Base-by-base conservation (phyloP, 2,888 invertebrate genomes). In the Thyatira batis region DNA sequence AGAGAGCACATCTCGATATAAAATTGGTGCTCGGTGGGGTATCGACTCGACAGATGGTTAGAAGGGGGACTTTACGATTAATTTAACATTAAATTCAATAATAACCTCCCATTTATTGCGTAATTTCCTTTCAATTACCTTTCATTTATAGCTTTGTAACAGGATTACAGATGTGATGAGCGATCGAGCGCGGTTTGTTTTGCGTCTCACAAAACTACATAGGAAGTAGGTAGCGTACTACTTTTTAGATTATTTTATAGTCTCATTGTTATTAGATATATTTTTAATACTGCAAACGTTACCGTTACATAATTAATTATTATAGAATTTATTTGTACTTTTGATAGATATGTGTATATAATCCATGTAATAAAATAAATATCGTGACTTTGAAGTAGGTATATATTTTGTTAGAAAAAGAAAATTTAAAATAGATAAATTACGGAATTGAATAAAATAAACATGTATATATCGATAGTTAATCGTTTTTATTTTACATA, bases 21-120 rank as follows among this genome's bases (percentile, higher is more conserved):
- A 50, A 46, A 45, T 52, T 63, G 50, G 58, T 67, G 58, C 65
- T 45, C 54, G 68, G 69, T 67, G 76, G 75, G 77, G 70, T 73
- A 68, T 57, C 63, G 65, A 73, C 68, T 76, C 89, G 89, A 82
- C 92, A 91, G 90, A 90, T 92, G 91, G 77, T 75, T 76, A 75
- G 73, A 76, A 39, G 8, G 80, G 83, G 85, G 84, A 81, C 75
- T 71, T 78, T 67, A 68, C 85, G 87, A 85, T 89, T 90, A 89
- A 91, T 91, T 90, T 87, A 86, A 90, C 89, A 90, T 91, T 89
- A 89, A 89, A 92, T 89, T 92, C 89, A 91, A 91, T 92, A 90
- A 90, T 89, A 91, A 89, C 88, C 82, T 82, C 73, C 87, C 90
- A 89, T 89, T 91, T 90, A 90, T 90, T 87, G 89, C 87, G 88